Percentiles rank a stretch among this genome's conserved stretches.
These are phyloP conservation scores for Prorops nasuta DNA, from an alignment of 1,140 invertebrate genomes.

Conservation along the genomic window DNA sequence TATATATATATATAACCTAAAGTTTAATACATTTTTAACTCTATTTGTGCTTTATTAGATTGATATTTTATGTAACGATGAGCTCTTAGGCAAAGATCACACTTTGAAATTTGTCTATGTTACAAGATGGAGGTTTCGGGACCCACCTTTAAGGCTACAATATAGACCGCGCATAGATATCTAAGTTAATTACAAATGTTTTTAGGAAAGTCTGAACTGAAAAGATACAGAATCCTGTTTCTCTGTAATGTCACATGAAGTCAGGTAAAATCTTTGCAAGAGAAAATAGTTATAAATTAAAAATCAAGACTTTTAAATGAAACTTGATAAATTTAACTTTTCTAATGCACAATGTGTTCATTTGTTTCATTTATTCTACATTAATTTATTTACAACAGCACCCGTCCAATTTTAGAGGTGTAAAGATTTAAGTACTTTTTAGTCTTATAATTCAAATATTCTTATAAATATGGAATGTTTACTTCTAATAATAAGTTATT, in stretches of 20 bases:
- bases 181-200: conserved; percentile 32
- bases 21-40: neutral
- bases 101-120: conserved; percentile 98
- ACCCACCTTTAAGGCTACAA: conserved; percentile 80
- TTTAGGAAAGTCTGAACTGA: neutral
- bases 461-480: neutral
- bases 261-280: neutral
- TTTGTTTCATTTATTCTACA: neutral
- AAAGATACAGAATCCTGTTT: neutral
- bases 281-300: neutral
- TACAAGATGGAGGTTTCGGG: conserved; percentile 94
- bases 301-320: neutral
- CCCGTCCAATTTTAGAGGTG: neutral
- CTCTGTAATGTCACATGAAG: neutral
- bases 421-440: neutral
- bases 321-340: neutral
- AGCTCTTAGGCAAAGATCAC: conserved; percentile 97
- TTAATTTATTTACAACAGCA: neutral
- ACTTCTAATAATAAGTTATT: neutral
- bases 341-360: neutral
- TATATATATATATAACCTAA: too few relatives aligned
- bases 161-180: conserved; percentile 76
- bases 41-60: conserved; percentile 68
- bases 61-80: conserved; percentile 98
- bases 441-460: neutral